Base-by-base conservation (phyloP, 1,140 invertebrate genomes). In the Branchinecta lindahli region DNA sequence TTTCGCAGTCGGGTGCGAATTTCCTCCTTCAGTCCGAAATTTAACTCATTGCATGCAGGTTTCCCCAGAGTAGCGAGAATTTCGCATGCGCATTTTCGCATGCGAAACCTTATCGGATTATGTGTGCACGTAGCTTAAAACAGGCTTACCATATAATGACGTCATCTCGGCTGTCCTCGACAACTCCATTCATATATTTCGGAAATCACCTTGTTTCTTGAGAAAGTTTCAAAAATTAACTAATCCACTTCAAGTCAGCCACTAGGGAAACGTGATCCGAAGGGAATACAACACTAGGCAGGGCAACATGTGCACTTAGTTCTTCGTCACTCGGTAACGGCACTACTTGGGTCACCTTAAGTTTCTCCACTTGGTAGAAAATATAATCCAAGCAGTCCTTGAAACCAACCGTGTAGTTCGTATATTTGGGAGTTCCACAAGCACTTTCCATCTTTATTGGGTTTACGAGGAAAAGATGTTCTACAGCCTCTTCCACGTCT, bases 381-480 rank as follows among this genome's bases (percentile, higher is more conserved):
- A 97, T 95, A 75, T 96, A 96, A 80, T 98, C 94, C 15, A 98
- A 80, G 77, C 91, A 94, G 66, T 86, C 92, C 66, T 86, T 83
- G 81, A 96, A 96, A 0, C 84, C 84, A 1, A 79, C 80, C 0
- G 91, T 92, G 74, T 85, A 96, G 78, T 96, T 96, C 8, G 94
- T 96, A 75, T 86, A 95, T 66, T 83, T 77, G 9, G 86, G 87
- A 44, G 84, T 88, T 15, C 87, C 87, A 79, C 85, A 92, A 8
- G 87, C 88, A 79, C 87, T 92, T 12, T 75, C 79, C 68, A 92
- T 80, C 8, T 78, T 74, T 44, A 86, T 81, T 3, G 84, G 80
- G 74, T 91, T 88, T 9, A 77, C 75, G 0, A 91, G 76, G 12
- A 80, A 80, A 18, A 92, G 74, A 76, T 73, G 81, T 69, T 79